phyloP scores from a whole-genome alignment of 2,888 invertebrate genomes.

The Oasisia sp. region DNA sequence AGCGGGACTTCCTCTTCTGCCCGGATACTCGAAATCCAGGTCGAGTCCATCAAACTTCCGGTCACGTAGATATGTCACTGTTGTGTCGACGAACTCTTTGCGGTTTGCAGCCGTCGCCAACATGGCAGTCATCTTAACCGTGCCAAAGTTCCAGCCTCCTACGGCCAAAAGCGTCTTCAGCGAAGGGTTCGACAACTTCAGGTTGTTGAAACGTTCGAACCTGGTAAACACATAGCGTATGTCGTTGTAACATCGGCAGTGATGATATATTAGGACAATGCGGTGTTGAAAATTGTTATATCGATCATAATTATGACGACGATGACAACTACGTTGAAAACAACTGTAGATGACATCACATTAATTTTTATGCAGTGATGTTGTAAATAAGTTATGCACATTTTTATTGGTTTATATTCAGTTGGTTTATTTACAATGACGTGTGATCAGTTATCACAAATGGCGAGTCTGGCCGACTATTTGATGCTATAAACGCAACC shows the following conservation, averaged over 20 bases:
- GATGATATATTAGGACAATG: neutral
- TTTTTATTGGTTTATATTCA: neutral
- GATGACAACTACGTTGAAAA: neutral
- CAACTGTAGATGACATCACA: neutral
- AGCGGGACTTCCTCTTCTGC: neutral
- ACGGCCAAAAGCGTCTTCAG: conserved; percentile 21
- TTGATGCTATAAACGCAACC: too few relatives aligned
- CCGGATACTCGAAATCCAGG: conserved; percentile 20
- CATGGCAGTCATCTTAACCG: conserved; percentile 19
- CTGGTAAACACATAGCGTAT: neutral
- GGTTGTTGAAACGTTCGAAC: neutral
- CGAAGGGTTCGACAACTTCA: neutral
- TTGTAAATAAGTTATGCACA: neutral
- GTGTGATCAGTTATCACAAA: neutral
- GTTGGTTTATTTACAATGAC: neutral
- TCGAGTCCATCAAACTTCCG: conserved; percentile 2
- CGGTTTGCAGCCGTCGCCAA: neutral
- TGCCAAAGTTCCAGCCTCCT: conserved; percentile 20
- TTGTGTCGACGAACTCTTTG: conserved; percentile 8
- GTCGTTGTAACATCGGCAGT: neutral
- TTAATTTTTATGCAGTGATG: neutral
- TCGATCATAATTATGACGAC: neutral
- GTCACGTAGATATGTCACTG: neutral
- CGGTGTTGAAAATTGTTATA: neutral
- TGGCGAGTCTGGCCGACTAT: neutral